Conservation (phyloP, 2,888 invertebrate genomes). For the Gandaritis pyraliata region DNA sequence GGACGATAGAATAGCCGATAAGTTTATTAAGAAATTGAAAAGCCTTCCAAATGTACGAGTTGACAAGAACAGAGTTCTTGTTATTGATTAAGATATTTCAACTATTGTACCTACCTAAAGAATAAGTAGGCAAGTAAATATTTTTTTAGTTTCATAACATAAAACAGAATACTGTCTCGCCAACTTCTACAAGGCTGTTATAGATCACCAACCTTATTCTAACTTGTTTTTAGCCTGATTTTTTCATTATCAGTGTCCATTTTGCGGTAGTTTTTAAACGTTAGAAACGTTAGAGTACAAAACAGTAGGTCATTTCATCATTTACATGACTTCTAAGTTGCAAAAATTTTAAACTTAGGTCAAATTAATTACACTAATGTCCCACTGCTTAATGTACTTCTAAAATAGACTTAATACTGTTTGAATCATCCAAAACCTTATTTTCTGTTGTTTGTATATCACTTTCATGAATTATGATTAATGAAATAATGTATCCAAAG, state of each 20-base stretch:
- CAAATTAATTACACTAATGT: not conserved
- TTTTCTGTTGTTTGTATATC: not conserved
- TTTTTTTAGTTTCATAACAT: too few relatives aligned
- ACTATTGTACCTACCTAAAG: not conserved
- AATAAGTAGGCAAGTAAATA: too few relatives aligned
- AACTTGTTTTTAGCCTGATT: too few relatives aligned
- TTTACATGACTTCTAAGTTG: too few relatives aligned
- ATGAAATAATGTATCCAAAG: not conserved
- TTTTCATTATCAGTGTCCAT: too few relatives aligned
- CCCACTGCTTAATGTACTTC: not conserved
- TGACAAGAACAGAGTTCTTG: conserved; percentile 85
- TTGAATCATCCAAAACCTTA: not conserved
- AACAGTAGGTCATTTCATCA: too few relatives aligned
- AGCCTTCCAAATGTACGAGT: conserved; percentile 87
- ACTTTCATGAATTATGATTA: not conserved
- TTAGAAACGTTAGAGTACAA: too few relatives aligned
- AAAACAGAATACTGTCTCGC: too few relatives aligned
- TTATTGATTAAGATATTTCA: conserved; percentile 54
- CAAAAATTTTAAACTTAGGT: too few relatives aligned
- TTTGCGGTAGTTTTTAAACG: too few relatives aligned
- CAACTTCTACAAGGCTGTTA: too few relatives aligned
- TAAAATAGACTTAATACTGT: not conserved
- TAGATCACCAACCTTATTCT: too few relatives aligned
- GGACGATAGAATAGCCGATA: conserved; percentile 87
- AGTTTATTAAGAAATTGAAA: conserved; percentile 89